A percentile compares a stretch with the other conserved stretches of the same genome.
phyloP scores from a whole-genome alignment of 2,113 vertebrate species.

The Caranx ignobilis region DNA sequence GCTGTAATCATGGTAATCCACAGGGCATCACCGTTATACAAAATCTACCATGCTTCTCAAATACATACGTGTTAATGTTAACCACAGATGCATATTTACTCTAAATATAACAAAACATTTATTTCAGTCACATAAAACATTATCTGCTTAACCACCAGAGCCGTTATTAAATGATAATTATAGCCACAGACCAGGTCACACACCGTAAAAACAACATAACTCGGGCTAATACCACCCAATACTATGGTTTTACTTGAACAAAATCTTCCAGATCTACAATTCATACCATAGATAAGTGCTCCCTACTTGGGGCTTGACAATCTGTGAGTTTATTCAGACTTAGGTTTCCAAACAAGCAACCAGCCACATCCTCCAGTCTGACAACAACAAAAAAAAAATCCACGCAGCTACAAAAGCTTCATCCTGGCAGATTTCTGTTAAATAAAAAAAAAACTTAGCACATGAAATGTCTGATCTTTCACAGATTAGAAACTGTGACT shows the following conservation, averaged over 20 bases:
- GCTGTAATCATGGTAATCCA: neutral
- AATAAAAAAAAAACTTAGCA: neutral
- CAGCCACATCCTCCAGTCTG: neutral
- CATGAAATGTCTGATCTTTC: neutral
- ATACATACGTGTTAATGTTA: neutral
- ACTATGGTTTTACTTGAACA: neutral
- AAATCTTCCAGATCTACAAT: neutral
- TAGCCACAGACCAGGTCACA: neutral
- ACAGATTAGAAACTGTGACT: slow-evolving; percentile 59
- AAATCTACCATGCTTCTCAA: neutral
- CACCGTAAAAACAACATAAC: neutral
- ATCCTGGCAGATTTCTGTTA: neutral
- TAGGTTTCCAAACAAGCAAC: neutral
- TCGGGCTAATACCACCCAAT: neutral
- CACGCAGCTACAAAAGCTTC: neutral
- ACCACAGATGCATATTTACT: neutral
- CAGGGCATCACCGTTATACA: neutral
- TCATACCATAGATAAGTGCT: neutral
- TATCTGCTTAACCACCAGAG: neutral
- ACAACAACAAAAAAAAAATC: neutral
- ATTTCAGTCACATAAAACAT: neutral
- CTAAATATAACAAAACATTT: neutral
- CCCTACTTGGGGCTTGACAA: neutral
- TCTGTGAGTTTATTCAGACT: neutral
- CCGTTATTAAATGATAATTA: neutral